Conservation (phyloP, 2,113 vertebrate species). For the Glaucidium brasilianum region DNA sequence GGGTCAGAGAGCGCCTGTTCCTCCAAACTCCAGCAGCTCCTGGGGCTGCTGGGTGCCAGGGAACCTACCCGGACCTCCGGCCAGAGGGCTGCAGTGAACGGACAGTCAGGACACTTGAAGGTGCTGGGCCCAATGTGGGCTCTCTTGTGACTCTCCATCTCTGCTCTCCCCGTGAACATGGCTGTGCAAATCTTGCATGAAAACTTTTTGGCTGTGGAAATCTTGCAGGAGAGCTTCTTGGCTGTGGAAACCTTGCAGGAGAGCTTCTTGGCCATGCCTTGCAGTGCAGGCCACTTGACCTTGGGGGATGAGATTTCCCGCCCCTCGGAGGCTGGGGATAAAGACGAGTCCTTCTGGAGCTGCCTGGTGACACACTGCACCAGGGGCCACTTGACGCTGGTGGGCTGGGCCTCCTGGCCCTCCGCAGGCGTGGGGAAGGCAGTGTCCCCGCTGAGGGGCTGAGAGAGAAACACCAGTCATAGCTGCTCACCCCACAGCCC, state of each 20-base stretch:
- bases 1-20: rapidly evolving
- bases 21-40: background rate
- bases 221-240: conserved; percentile 57
- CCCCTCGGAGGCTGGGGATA: conserved; percentile 43
- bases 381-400: conserved; percentile 64
- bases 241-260: conserved; percentile 16
- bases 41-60: background rate
- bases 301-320: conserved; percentile 37
- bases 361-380: conserved; percentile 66
- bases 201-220: conserved; percentile 85
- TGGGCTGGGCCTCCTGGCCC: conserved; percentile 48
- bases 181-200: conserved; percentile 95
- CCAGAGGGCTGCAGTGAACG: conserved; percentile 88
- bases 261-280: conserved; percentile 63
- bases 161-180: conserved; percentile 89
- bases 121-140: conserved; percentile 87
- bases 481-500: background rate
- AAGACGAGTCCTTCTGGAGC: conserved; percentile 29
- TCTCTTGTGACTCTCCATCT: conserved; percentile 99
- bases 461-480: background rate
- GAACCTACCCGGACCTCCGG: conserved; percentile 86
- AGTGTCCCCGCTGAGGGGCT: conserved; percentile 79
- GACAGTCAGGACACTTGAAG: conserved; percentile 95
- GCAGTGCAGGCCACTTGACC: conserved; percentile 27
- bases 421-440: conserved; percentile 74